A percentile compares a stretch with the other conserved stretches of the same genome.
These are phyloP conservation scores for Oryzias woworae DNA, from an alignment of 2,113 vertebrate species.

Conservation along the genomic window DNA sequence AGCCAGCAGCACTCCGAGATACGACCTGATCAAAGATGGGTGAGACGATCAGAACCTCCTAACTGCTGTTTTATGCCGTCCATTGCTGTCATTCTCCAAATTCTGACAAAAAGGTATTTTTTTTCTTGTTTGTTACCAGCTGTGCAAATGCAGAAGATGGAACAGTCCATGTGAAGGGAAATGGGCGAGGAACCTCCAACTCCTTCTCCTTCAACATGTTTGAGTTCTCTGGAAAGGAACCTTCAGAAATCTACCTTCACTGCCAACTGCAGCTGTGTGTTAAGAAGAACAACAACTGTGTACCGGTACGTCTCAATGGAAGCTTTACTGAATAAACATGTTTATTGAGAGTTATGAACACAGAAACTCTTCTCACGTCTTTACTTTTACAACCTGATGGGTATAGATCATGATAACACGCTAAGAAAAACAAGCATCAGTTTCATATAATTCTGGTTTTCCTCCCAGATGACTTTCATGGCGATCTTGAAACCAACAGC, in stretches of 20 bases:
- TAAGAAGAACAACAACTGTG: constrained; percentile 1
- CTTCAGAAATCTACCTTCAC: constrained; percentile 25
- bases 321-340: background rate
- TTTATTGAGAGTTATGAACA: too few species aligned
- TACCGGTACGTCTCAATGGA: background rate
- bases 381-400: too few species aligned
- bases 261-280: constrained; percentile 32
- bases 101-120: background rate
- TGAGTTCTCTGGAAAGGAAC: constrained; percentile 9
- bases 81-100: too few species aligned
- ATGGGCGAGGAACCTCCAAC: constrained; percentile 22
- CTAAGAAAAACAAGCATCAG: too few species aligned
- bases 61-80: too few species aligned
- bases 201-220: constrained; percentile 47
- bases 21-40: background rate
- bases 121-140: constrained; percentile 5
- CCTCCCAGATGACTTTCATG: too few species aligned
- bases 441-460: too few species aligned
- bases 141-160: constrained; percentile 18
- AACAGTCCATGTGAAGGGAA: constrained; percentile 20
- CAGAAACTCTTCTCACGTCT: background rate
- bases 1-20: background rate
- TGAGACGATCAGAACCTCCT: background rate
- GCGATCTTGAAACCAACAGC: too few species aligned
- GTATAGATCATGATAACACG: too few species aligned